Conservation (phyloP, 37 sponge, comb jelly and placozoan species). For the Oscarella lobularis region DNA sequence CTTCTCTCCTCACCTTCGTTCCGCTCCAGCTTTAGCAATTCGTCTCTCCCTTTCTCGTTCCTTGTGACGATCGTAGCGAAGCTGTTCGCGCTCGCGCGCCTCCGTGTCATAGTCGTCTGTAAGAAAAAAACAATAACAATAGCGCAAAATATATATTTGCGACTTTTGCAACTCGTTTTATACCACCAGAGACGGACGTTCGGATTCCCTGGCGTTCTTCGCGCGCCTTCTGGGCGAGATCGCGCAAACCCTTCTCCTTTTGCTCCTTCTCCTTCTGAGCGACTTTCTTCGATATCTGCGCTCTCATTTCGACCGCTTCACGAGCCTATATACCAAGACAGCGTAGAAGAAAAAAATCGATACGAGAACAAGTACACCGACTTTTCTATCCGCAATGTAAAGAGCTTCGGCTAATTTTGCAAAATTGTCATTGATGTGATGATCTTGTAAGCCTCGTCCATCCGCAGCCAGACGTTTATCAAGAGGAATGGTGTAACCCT, state of each 20-base stretch:
- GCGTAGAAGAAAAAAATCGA: not conserved
- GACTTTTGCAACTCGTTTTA: too few species aligned
- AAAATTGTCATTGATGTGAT: slow-evolving; percentile 97
- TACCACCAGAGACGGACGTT: slow-evolving; percentile 3
- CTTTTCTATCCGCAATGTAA: slow-evolving; percentile 97
- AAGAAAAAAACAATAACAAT: not conserved
- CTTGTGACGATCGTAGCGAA: slow-evolving; percentile 92
- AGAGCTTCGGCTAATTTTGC: slow-evolving; percentile 95
- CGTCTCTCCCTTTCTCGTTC: slow-evolving; percentile 91
- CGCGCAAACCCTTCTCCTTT: slow-evolving; percentile 69
- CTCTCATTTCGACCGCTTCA: slow-evolving; percentile 70
- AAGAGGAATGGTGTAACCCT: slow-evolving; percentile 97
- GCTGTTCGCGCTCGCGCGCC: slow-evolving; percentile 69
- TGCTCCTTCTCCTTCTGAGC: slow-evolving; percentile 78
- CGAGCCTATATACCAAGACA: slow-evolving; percentile 39
- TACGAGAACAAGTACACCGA: slow-evolving; percentile 1
- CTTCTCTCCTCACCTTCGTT: not conserved
- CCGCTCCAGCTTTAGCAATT: slow-evolving; percentile 56
- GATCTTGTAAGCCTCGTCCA: slow-evolving; percentile 93
- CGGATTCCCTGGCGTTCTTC: slow-evolving; percentile 74
- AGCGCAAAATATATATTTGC: too few species aligned
- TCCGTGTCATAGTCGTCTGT: slow-evolving; percentile 15
- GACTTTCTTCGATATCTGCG: slow-evolving; percentile 73
- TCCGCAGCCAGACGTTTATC: slow-evolving; percentile 97
- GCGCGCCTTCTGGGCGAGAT: slow-evolving; percentile 83